Evolutionary conservation across 2,113 vertebrate species (phyloP).

Genomic region (Syngnathus typhle): DNA sequence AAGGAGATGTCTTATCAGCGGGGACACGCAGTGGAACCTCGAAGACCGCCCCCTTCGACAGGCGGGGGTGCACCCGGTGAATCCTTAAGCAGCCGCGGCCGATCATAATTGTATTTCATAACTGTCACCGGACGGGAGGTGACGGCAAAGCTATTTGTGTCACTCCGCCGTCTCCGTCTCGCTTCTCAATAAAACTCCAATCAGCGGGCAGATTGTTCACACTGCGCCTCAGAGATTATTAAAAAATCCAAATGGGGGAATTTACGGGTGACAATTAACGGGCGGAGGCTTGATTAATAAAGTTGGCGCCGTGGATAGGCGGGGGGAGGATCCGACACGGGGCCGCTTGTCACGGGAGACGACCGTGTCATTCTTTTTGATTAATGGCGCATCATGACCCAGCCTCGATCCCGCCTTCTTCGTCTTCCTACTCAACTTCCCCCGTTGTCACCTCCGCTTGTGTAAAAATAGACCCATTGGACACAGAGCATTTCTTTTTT

Average conservation of each 20-base stretch:
- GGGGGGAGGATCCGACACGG: constrained; percentile 59
- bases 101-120: constrained; percentile 97
- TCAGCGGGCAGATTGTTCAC: constrained; percentile 79
- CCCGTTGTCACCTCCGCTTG: constrained; percentile 56
- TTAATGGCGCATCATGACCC: constrained; percentile 84
- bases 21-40: constrained; percentile 61
- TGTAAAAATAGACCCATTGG: constrained; percentile 65
- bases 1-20: constrained; percentile 64
- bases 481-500: neutral
- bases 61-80: constrained; percentile 83
- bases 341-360: constrained; percentile 75
- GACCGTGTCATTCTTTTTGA: constrained; percentile 86
- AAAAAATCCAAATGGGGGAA: constrained; percentile 82
- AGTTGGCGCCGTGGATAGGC: constrained; percentile 65
- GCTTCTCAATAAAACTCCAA: constrained; percentile 76
- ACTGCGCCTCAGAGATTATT: constrained; percentile 83
- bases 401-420: constrained; percentile 52
- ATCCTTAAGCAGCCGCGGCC: constrained; percentile 94
- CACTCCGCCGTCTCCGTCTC: constrained; percentile 56
- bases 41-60: constrained; percentile 66
- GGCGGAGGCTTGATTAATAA: constrained; percentile 87
- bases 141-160: constrained; percentile 86
- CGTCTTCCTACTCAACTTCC: constrained; percentile 48
- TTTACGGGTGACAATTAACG: constrained; percentile 95
- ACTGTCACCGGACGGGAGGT: constrained; percentile 82